phyloP scores from a whole-genome alignment of 2,113 vertebrate species.

The Pseudolaguvia tuberculata region DNA sequence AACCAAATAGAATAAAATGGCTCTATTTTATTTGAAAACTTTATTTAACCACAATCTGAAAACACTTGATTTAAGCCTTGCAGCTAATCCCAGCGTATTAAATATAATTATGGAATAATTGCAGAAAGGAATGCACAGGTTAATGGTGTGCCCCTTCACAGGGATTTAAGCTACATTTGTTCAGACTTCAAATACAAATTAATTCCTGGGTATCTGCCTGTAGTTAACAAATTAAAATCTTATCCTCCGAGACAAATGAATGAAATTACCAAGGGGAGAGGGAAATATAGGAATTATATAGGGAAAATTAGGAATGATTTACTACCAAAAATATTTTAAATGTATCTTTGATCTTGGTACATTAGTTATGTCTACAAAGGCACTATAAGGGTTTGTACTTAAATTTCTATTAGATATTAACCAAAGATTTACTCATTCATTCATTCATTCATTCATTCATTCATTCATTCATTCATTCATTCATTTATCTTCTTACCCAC shows the following conservation, averaged over 20 bases:
- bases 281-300: too few species aligned
- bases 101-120: conserved; percentile 28
- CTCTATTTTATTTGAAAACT: conserved; percentile 19
- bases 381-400: too few species aligned
- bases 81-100: conserved; percentile 13
- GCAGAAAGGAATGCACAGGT: conserved; percentile 20
- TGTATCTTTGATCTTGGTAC: neutral
- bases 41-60: conserved; percentile 24
- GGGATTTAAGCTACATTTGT: conserved; percentile 38
- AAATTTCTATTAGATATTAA: too few species aligned
- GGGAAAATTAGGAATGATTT: too few species aligned
- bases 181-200: conserved; percentile 30
- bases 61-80: conserved; percentile 11
- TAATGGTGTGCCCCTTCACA: conserved; percentile 25
- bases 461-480: too few species aligned
- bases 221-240: conserved; percentile 36
- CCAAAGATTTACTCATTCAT: too few species aligned
- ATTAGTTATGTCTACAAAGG: too few species aligned
- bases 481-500: too few species aligned
- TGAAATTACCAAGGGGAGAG: conserved; percentile 17
- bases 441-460: too few species aligned
- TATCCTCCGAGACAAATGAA: conserved; percentile 43
- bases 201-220: conserved; percentile 30
- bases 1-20: conserved; percentile 4
- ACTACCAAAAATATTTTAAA: neutral